Conservation (phyloP, 53 echinoderm and acorn worm genomes). For the Hippasteria phrygiana region DNA sequence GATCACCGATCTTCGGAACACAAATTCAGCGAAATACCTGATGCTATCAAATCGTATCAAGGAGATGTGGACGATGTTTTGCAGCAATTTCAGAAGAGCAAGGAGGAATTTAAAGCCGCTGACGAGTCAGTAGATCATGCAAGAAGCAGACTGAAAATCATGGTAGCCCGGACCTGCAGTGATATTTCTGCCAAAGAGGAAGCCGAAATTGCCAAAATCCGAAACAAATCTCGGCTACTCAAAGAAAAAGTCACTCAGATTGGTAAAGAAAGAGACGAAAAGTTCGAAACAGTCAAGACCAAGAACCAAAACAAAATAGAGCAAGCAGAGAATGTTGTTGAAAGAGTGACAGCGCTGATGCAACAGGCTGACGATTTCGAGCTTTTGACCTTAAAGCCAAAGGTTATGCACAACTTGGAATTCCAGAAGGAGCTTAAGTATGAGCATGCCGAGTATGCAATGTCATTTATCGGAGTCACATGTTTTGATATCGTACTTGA, state of each 20-base stretch:
- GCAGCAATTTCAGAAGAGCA: background rate
- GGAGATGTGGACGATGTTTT: background rate
- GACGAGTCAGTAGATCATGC: background rate
- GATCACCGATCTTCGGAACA: background rate
- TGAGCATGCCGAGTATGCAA: background rate
- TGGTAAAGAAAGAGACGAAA: background rate
- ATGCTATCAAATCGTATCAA: background rate
- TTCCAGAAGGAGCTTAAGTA: background rate
- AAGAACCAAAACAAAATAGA: background rate
- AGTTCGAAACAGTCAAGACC: background rate
- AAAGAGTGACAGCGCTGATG: background rate
- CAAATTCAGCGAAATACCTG: background rate
- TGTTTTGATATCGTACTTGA: background rate
- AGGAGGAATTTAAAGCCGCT: background rate
- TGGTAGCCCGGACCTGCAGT: background rate
- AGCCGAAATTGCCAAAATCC: conserved; percentile 1
- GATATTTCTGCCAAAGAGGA: background rate
- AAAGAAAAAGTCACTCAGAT: background rate
- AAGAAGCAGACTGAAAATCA: background rate
- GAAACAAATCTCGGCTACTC: background rate
- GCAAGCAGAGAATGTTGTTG: background rate
- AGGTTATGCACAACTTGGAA: background rate
- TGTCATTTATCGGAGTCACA: background rate
- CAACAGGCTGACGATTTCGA: conserved; percentile 3
- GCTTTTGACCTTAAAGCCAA: background rate